Conservation (phyloP, 2,797 vertebrate species). For the Manis crassicaudata region DNA sequence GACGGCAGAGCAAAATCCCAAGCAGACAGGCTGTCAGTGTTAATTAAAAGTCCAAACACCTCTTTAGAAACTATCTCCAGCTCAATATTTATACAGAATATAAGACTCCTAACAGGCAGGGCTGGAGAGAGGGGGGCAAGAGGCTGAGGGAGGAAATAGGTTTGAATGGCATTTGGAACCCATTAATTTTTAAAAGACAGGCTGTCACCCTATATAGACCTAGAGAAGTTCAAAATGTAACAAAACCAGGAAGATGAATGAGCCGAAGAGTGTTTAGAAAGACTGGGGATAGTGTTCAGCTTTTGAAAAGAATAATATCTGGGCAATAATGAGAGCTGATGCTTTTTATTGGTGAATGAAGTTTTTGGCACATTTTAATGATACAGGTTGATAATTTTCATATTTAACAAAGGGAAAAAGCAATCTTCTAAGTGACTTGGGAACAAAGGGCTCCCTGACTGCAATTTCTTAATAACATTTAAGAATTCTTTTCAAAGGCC, state of each 20-base stretch:
- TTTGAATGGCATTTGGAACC: constrained; percentile 78
- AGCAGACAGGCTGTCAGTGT: constrained; percentile 76
- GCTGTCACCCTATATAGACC: constrained; percentile 58
- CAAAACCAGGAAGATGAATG: constrained; percentile 72
- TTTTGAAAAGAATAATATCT: constrained; percentile 83
- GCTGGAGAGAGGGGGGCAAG: background rate
- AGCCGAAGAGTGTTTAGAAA: constrained; percentile 82
- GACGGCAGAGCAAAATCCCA: constrained; percentile 79
- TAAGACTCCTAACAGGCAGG: constrained; percentile 53
- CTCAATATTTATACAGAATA: constrained; percentile 81
- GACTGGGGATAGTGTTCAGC: constrained; percentile 73
- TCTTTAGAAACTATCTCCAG: constrained; percentile 75
- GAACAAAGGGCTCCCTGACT: constrained; percentile 72
- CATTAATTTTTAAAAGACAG: constrained; percentile 75
- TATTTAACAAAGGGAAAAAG: constrained; percentile 79
- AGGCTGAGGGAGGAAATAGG: constrained; percentile 39
- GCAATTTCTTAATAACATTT: constrained; percentile 69
- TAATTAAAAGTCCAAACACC: constrained; percentile 82
- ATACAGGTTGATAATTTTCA: constrained; percentile 81
- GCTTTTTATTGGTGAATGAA: constrained; percentile 83
- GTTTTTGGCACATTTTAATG: constrained; percentile 80
- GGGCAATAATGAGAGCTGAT: constrained; percentile 82
- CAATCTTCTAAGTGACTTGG: constrained; percentile 75
- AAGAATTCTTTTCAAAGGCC: constrained; percentile 68
- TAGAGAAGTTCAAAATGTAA: constrained; percentile 66